phyloP scores from a whole-genome alignment of 2,113 vertebrate genomes.

The Anser cygnoides region DNA sequence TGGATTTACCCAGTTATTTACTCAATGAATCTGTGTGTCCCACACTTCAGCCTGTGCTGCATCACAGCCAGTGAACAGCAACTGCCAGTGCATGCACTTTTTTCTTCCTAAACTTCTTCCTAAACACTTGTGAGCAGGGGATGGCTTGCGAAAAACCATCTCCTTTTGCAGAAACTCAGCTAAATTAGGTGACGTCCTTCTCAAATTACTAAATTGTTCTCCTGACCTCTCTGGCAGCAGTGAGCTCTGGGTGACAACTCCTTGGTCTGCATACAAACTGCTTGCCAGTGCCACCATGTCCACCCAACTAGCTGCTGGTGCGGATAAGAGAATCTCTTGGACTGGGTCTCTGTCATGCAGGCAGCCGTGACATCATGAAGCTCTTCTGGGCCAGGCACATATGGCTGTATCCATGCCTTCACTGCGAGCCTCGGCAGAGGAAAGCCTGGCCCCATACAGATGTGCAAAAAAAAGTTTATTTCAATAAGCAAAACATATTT shows the following conservation, averaged over 20 bases:
- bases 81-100: rapidly evolving
- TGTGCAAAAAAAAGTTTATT: neutral
- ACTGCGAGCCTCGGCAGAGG: neutral
- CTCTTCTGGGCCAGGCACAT: neutral
- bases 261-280: rapidly evolving
- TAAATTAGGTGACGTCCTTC: neutral
- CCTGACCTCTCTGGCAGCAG: neutral
- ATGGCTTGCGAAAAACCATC: neutral
- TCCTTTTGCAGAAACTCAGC: neutral
- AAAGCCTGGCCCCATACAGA: neutral
- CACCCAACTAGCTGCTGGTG: neutral
- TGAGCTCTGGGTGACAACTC: neutral
- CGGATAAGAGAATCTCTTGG: neutral
- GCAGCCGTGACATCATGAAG: rapidly evolving
- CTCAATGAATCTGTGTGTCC: neutral
- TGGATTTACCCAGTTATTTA: neutral
- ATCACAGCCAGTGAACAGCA: neutral
- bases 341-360: rapidly evolving
- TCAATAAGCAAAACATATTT: rapidly evolving
- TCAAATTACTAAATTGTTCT: neutral
- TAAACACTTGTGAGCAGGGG: neutral
- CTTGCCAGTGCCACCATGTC: neutral
- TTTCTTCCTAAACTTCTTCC: neutral
- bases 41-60: neutral
- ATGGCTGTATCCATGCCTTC: rapidly evolving